Conservation (phyloP, 2,888 invertebrate species). For the Oeneis ivallda region DNA sequence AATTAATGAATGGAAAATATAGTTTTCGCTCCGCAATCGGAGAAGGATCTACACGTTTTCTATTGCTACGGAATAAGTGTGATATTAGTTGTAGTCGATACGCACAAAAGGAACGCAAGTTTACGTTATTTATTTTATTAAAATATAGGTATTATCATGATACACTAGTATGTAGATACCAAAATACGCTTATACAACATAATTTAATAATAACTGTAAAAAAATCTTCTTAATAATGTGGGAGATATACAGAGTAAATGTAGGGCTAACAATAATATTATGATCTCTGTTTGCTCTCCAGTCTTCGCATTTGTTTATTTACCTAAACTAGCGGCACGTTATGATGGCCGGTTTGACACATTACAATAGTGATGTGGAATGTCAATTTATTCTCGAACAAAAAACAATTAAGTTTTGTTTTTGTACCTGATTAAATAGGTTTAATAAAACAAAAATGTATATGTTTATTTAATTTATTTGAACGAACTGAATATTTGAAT, state of each 20-base stretch:
- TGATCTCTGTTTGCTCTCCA: constrained; percentile 61
- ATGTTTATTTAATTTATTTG: too few relatives aligned
- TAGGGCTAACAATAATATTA: constrained; percentile 37
- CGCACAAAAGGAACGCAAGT: constrained; percentile 18
- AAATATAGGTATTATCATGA: constrained; percentile 16
- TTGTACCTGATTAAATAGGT: too few relatives aligned
- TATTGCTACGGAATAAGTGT: constrained; percentile 53
- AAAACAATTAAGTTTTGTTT: too few relatives aligned
- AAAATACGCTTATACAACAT: constrained; percentile 43
- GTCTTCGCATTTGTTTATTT: constrained; percentile 49
- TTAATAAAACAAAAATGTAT: too few relatives aligned
- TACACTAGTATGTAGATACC: constrained; percentile 31
- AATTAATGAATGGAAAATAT: constrained; percentile 44
- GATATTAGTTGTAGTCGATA: constrained; percentile 56
- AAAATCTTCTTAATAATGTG: constrained; percentile 17
- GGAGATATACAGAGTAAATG: constrained; percentile 30
- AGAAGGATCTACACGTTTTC: constrained; percentile 37
- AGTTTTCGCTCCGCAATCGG: constrained; percentile 32
- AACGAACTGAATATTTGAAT: too few relatives aligned
- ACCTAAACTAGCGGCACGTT: too few relatives aligned
- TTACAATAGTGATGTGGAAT: too few relatives aligned
- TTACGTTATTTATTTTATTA: constrained; percentile 40
- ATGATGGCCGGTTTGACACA: too few relatives aligned
- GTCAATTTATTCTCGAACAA: too few relatives aligned
- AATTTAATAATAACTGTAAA: constrained; percentile 34